Evolutionary conservation across 1,140 invertebrate species (phyloP).

Genomic region (Drosophila ironensis): DNA sequence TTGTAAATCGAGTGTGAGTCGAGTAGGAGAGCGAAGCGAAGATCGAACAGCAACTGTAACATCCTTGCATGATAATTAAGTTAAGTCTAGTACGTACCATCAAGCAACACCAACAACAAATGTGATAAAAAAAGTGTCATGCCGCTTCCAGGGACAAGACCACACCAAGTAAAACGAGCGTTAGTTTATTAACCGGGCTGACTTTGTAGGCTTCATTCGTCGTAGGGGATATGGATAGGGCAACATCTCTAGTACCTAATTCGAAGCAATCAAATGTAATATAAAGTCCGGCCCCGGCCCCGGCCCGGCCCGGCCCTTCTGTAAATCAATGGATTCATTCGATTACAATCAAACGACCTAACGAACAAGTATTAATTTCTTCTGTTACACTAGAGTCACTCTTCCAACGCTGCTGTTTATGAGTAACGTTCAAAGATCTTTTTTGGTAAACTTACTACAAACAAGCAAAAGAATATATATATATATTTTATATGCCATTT

Average conservation of each 20-base stretch:
- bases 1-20: constrained; percentile 59
- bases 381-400: constrained; percentile 56
- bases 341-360: constrained; percentile 51
- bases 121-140: constrained; percentile 78
- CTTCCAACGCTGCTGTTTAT: constrained; percentile 64
- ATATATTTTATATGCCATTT: constrained; percentile 79
- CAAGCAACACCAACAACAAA: constrained; percentile 54
- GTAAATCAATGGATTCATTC: constrained; percentile 25
- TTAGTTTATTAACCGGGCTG: no score
- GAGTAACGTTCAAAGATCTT: constrained; percentile 65
- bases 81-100: constrained; percentile 76
- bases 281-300: no score
- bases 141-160: constrained; percentile 63
- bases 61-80: constrained; percentile 39
- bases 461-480: constrained; percentile 25
- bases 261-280: no score
- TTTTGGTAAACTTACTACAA: constrained; percentile 60
- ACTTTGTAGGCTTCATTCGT: no score
- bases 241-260: no score
- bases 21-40: constrained; percentile 59
- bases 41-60: constrained; percentile 45
- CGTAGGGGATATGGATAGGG: no score
- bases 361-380: constrained; percentile 36
- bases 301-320: no score
- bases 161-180: constrained; percentile 1